Percentiles rank a stretch among this genome's conserved stretches.
Evolutionary conservation across 2,888 invertebrate species (phyloP).

Genomic region (Trypoxylon attenuatum): DNA sequence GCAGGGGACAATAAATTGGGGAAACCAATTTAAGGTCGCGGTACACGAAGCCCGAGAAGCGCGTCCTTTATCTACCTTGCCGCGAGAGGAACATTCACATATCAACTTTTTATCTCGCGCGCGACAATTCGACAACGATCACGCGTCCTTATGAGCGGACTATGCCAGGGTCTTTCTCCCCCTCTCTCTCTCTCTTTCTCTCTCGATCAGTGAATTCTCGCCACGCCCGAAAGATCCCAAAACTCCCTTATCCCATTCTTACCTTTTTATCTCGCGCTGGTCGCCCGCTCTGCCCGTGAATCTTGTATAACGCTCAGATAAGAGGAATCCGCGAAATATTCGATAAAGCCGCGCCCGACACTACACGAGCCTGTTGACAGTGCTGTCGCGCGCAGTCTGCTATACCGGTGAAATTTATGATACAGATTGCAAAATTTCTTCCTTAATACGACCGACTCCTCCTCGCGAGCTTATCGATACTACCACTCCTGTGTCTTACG

Average conservation of each 20-base stretch:
- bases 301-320: slow-evolving; percentile 36
- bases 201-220: no score
- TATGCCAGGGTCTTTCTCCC: not conserved
- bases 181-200: not conserved
- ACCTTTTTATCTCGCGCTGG: slow-evolving; percentile 33
- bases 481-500: slow-evolving; percentile 4
- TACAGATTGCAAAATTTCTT: slow-evolving; percentile 26
- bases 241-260: not conserved
- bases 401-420: slow-evolving; percentile 24
- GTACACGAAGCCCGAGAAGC: slow-evolving; percentile 20
- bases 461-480: slow-evolving; percentile 25
- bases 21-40: slow-evolving; percentile 57
- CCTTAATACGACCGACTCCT: slow-evolving; percentile 10
- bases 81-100: slow-evolving; percentile 37
- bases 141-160: slow-evolving; percentile 46
- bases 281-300: slow-evolving; percentile 30
- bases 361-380: slow-evolving; percentile 11
- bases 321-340: slow-evolving; percentile 36
- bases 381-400: not conserved
- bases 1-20: slow-evolving; percentile 55
- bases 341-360: slow-evolving; percentile 32
- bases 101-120: slow-evolving; percentile 54
- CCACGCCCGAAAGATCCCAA: not conserved
- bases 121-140: slow-evolving; percentile 57
- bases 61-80: slow-evolving; percentile 41